These are phyloP conservation scores for Alethe castanea DNA, from an alignment of 2,113 vertebrate genomes.

Conservation along the genomic window DNA sequence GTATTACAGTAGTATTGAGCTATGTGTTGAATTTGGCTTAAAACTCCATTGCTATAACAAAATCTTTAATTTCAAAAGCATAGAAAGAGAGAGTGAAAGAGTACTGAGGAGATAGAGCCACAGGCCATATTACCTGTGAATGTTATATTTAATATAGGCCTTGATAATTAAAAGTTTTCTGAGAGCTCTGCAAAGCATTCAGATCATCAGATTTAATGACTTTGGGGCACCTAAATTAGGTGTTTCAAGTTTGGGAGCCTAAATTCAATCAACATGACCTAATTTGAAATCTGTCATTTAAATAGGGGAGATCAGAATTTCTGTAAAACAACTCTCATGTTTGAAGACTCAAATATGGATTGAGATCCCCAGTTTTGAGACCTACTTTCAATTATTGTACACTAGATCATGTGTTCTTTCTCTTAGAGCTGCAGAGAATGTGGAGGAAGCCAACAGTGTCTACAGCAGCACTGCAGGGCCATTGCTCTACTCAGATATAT, in stretches of 20 bases:
- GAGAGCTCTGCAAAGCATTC: neutral
- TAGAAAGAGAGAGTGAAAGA: neutral
- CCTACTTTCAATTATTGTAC: neutral
- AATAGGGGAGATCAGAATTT: neutral
- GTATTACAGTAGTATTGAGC: neutral
- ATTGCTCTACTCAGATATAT: neutral
- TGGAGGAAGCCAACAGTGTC: neutral
- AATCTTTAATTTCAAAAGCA: neutral
- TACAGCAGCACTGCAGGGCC: neutral
- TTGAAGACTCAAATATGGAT: neutral
- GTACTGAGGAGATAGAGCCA: neutral
- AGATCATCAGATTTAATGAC: neutral
- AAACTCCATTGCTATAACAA: neutral
- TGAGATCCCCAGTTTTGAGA: neutral
- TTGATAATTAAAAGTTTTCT: neutral
- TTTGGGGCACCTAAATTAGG: neutral
- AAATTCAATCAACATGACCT: neutral
- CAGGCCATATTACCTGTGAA: neutral
- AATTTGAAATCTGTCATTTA: neutral
- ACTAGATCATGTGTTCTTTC: neutral
- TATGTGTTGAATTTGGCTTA: neutral
- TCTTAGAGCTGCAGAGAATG: neutral
- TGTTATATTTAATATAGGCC: neutral
- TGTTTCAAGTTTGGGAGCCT: neutral
- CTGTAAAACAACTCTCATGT: neutral